Evolutionary conservation across 2,113 vertebrate genomes (phyloP), one percentile per base, ranked within the genome.

Genomic region (Scytalopus superciliaris): DNA sequence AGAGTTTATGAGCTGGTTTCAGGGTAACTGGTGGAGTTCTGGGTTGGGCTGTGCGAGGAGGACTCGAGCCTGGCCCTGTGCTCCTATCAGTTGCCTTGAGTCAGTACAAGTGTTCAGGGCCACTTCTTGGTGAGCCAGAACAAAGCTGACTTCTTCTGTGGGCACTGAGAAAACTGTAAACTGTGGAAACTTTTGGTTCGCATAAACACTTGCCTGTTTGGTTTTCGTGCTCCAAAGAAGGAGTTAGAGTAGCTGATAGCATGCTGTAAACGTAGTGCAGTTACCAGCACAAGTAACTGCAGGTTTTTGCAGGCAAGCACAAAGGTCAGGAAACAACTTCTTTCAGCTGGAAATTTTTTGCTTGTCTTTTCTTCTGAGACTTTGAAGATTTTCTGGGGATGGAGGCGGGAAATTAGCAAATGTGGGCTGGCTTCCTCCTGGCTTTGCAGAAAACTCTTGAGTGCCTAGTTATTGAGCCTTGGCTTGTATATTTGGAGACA

Each of bases 101-200:
- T 50, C 37, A 8, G 8, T 60, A 8, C 1, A 14, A 66, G 31
- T 27, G 7, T 31, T 88, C 31, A 31, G n/a, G 50, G 62, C 49
- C 62, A 9, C 53, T 87, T 25, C 45, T 59, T 4, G 0, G 0
- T 80, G 16, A 49, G 28, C 25, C 62, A 33, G n/a, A 40, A 2
- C 33, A 63, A 37, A 82, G 33, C 78, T 47, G n/a, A 79, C 59
- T 79, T 81, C 63, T 52, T 25, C 30, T 33, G 47, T 68, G 74
- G 16, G 57, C 27, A 19, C 3, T 84, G 74, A 50, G 74, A 84
- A 47, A 47, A 68, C 59, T 40, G 0, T 67, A 62, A 89, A 35
- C 56, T 55, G 0, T 45, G 62, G 68, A 53, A 94, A 25, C 85
- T 59, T 72, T 6, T 35, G 39, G 9, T 57, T 68, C 30, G 16